Evolutionary conservation across 92 coral and sea anemone genomes (phyloP).

Genomic region (Pocillopora meandrina): DNA sequence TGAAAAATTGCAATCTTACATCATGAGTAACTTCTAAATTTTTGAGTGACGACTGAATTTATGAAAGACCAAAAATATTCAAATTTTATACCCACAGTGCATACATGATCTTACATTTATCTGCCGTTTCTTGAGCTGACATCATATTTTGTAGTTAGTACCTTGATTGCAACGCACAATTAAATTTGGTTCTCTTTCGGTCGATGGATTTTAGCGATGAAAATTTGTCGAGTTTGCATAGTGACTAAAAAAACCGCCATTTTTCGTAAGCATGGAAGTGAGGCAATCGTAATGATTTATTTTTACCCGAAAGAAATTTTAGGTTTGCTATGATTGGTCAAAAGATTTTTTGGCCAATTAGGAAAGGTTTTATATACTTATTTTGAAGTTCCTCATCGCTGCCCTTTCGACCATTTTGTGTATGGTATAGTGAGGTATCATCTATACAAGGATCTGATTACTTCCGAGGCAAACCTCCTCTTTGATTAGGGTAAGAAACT

Average conservation of each 20-base stretch:
- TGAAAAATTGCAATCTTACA: neutral
- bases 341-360: slow-evolving; percentile 22
- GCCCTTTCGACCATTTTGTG: neutral
- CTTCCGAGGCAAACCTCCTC: neutral
- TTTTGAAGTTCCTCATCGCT: neutral
- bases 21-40: neutral
- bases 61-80: neutral
- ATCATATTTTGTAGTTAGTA: neutral
- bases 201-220: neutral
- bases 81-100: neutral
- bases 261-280: slow-evolving; percentile 49
- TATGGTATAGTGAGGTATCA: neutral
- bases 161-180: neutral
- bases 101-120: slow-evolving; percentile 63
- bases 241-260: slow-evolving; percentile 60
- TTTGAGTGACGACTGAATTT: neutral
- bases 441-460: neutral
- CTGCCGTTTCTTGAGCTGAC: slow-evolving; percentile 76
- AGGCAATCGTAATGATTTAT: slow-evolving; percentile 20
- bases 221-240: neutral
- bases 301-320: neutral
- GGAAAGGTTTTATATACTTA: neutral
- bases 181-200: neutral
- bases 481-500: slow-evolving; percentile 3
- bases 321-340: slow-evolving; percentile 25